Base-by-base conservation (phyloP, 2,797 vertebrate genomes). In the Lepus townsendii region DNA sequence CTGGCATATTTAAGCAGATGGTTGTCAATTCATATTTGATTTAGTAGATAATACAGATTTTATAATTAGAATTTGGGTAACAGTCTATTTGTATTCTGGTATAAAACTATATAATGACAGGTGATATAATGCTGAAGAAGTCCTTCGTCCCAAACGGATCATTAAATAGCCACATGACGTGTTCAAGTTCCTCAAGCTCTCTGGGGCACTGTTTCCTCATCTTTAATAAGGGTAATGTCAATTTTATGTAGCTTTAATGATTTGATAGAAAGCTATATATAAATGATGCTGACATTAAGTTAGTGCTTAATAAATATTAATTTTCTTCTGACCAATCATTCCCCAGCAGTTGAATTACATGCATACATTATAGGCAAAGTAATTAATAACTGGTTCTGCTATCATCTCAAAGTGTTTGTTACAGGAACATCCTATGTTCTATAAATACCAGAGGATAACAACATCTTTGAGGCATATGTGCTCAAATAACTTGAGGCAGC, bases 281-380 rank as follows among this genome's bases (percentile, higher is more conserved):
- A 86, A 77, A 87, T 94, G 82, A 60, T 94, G 26, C n/a, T 68
- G 26, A 85, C 22, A 88, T 80, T n/a, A 93, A 94, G 93, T 89
- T 75, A 88, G 60, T 10, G 93, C 78, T 96, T 94, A 91, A 71
- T 90, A 96, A 96, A 90, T 90, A 96, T 72, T 90, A 96, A 93
- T 96, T 96, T 32, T 94, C 75, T 93, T 2, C 57, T 68, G 50
- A 32, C 3, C 47, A 26, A 72, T 93, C 72, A 73, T 88, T 95
- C 68, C 80, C 26, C 16, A 80, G 78, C 83, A 85, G 62, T 66
- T 94, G 92, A 96, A 93, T 86, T 93, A 83, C 68, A 95, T 12
- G 4, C 20, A 69, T 12, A 52, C 19, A 88, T 91, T 95, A 65
- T 26, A 88, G 66, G 38, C 6, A 69, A 83, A 60, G n/a, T 90